These are phyloP conservation scores for Miltochrista miniata DNA, from an alignment of 2,888 invertebrate species.

Conservation along the genomic window DNA sequence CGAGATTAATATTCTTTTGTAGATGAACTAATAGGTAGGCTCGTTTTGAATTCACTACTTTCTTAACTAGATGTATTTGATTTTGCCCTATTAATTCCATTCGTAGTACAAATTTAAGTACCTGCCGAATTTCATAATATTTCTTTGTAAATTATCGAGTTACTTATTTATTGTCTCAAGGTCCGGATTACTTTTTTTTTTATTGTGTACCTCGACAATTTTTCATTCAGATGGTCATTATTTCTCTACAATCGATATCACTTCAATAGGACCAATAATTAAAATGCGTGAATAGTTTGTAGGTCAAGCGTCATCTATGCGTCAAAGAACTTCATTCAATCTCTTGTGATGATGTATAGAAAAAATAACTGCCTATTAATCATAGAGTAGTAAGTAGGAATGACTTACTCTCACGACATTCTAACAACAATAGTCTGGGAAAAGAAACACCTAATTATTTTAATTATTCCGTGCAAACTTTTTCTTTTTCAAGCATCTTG, in stretches of 20 bases:
- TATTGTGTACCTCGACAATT: too few relatives aligned
- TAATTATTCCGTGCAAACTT: slow-evolving; percentile 19
- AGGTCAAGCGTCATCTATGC: slow-evolving; percentile 13
- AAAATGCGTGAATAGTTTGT: slow-evolving; percentile 10
- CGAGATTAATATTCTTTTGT: too few relatives aligned
- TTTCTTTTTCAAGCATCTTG: slow-evolving; percentile 19
- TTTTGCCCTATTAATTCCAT: too few relatives aligned
- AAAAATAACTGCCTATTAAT: neutral
- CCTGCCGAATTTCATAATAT: too few relatives aligned
- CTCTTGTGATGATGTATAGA: neutral
- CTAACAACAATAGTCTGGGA: slow-evolving; percentile 25
- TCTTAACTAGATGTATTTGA: too few relatives aligned
- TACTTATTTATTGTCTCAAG: too few relatives aligned
- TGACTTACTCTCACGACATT: slow-evolving; percentile 25
- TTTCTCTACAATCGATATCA: neutral
- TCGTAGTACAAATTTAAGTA: too few relatives aligned
- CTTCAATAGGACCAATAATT: neutral
- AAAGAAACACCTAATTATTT: slow-evolving; percentile 31
- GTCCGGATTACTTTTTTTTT: too few relatives aligned
- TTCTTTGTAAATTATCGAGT: too few relatives aligned
- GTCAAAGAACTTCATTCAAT: slow-evolving; percentile 6
- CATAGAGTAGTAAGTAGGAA: slow-evolving; percentile 9
- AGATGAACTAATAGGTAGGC: too few relatives aligned
- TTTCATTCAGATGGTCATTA: too few relatives aligned
- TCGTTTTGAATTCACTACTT: too few relatives aligned